A percentile compares a stretch with the other conserved stretches of the same genome.
Evolutionary conservation across 2,888 invertebrate genomes (phyloP).

Genomic region (Drosophila putrida): DNA sequence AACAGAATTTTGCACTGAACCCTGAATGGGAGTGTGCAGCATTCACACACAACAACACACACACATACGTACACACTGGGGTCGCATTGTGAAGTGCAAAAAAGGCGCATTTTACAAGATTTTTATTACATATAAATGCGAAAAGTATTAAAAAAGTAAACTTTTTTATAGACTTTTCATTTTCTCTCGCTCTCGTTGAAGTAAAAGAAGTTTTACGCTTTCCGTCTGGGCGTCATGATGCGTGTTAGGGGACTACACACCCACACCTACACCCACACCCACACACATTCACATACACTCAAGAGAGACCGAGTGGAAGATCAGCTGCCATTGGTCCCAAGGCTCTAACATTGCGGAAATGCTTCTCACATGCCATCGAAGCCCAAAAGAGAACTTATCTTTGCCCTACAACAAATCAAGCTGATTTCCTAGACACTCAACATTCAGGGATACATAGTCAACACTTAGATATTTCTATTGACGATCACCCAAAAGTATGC

Average conservation of each 20-base stretch:
- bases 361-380: slow-evolving; percentile 26
- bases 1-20: slow-evolving; percentile 79
- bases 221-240: slow-evolving; percentile 77
- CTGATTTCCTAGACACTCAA: slow-evolving; percentile 12
- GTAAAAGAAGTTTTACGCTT: slow-evolving; percentile 66
- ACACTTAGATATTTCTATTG: slow-evolving; percentile 4
- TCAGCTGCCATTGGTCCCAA: slow-evolving; percentile 27
- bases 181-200: slow-evolving; percentile 22
- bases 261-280: neutral
- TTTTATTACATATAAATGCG: slow-evolving; percentile 81
- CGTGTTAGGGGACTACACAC: slow-evolving; percentile 67
- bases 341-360: slow-evolving; percentile 37
- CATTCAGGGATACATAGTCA: neutral
- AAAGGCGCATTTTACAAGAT: slow-evolving; percentile 82
- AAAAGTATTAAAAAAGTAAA: slow-evolving; percentile 83
- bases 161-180: slow-evolving; percentile 78
- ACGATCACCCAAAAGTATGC: slow-evolving; percentile 50
- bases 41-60: slow-evolving; percentile 28
- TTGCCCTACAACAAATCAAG: slow-evolving; percentile 34
- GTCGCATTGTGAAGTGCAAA: slow-evolving; percentile 73
- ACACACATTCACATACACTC: slow-evolving; percentile 2
- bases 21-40: slow-evolving; percentile 57
- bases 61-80: slow-evolving; percentile 21
- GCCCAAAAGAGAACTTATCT: slow-evolving; percentile 31
- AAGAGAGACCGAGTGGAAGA: slow-evolving; percentile 13